Conservation (phyloP, 2,888 invertebrate species). For the Parnassius glacialis region DNA sequence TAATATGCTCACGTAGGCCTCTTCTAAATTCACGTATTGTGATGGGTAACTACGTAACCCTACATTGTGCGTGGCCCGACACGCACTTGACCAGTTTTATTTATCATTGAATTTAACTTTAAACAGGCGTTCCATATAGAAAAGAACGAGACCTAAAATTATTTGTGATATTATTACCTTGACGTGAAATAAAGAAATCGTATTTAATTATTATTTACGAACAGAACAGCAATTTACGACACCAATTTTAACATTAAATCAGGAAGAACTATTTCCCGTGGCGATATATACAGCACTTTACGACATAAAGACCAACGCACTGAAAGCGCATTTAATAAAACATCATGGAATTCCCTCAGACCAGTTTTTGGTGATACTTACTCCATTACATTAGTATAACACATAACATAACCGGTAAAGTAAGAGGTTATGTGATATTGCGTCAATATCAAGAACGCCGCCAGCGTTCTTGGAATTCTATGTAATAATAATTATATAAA, state of each 20-base stretch:
- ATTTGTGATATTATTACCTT: neutral
- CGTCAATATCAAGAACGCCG: too few relatives aligned
- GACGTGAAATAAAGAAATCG: neutral
- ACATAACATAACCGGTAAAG: neutral
- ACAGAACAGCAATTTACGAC: neutral
- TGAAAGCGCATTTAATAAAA: neutral
- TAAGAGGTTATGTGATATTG: too few relatives aligned
- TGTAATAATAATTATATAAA: too few relatives aligned
- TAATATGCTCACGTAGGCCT: too few relatives aligned
- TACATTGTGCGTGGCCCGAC: too few relatives aligned
- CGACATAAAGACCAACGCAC: constrained; percentile 8
- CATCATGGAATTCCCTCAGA: neutral
- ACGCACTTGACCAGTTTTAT: too few relatives aligned
- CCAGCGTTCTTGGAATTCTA: too few relatives aligned
- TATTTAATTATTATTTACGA: neutral
- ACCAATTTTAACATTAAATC: neutral
- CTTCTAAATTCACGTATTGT: too few relatives aligned
- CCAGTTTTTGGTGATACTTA: constrained; percentile 2
- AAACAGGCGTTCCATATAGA: too few relatives aligned
- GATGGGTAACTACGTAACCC: too few relatives aligned
- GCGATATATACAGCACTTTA: neutral
- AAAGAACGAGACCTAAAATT: too few relatives aligned
- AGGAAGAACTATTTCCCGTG: constrained; percentile 4
- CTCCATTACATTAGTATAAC: neutral
- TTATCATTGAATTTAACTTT: too few relatives aligned